phyloP scores from a whole-genome alignment of 1,140 invertebrate species.

The Leptinotarsa texana region DNA sequence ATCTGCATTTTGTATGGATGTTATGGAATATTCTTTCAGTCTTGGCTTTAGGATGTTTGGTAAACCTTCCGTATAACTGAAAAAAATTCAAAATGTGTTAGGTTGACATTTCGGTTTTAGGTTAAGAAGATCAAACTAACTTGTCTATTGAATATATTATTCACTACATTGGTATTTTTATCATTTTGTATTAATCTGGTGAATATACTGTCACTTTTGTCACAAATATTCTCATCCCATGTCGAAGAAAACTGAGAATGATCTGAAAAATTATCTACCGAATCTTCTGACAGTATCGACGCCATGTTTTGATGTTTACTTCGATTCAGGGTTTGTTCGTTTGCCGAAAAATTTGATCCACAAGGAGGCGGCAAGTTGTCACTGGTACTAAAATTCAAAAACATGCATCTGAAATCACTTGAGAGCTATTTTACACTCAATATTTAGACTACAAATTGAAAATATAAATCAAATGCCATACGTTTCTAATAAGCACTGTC shows the following conservation, averaged over 20 bases:
- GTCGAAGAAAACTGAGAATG: slow-evolving; percentile 39
- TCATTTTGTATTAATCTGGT: slow-evolving; percentile 22
- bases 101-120: slow-evolving; percentile 32
- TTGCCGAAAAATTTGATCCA: background rate
- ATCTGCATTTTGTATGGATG: slow-evolving; percentile 65
- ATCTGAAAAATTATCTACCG: slow-evolving; percentile 44
- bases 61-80: slow-evolving; percentile 51
- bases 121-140: slow-evolving; percentile 45
- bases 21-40: slow-evolving; percentile 60
- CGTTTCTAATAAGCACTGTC: background rate
- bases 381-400: background rate
- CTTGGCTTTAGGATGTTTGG: slow-evolving; percentile 49
- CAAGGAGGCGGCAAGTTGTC: background rate
- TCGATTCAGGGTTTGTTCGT: background rate
- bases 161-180: slow-evolving; percentile 45
- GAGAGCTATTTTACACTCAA: no score
- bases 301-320: slow-evolving; percentile 42
- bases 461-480: background rate
- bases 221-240: slow-evolving; percentile 28
- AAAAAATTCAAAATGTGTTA: slow-evolving; percentile 37
- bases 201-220: slow-evolving; percentile 14
- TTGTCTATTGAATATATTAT: slow-evolving; percentile 52
- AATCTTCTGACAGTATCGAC: slow-evolving; percentile 44
- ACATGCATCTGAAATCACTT: background rate
- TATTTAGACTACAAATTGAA: background rate